Conservation (phyloP, 30 jellyfish, hydroid and myxozoan species). For the Sanderia malayensis region DNA sequence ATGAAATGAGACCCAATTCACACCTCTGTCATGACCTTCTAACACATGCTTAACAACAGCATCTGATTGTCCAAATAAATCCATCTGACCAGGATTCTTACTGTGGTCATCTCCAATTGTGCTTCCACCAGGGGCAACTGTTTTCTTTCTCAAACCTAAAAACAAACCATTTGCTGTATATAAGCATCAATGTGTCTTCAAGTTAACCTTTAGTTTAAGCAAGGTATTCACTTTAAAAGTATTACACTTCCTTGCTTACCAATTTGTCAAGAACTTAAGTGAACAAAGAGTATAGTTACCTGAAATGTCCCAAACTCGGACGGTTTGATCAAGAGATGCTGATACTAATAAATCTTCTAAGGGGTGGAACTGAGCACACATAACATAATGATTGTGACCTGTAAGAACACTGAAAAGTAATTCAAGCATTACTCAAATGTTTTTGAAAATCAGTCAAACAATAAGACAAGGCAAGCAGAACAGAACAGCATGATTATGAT, state of each 20-base stretch:
- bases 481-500: not conserved
- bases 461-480: not conserved
- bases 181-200: too few species aligned
- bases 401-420: slow-evolving; percentile 74
- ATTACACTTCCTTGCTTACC: too few species aligned
- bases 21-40: slow-evolving; percentile 99
- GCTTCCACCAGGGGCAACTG: slow-evolving; percentile 86
- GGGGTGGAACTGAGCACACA: slow-evolving; percentile 98
- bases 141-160: slow-evolving; percentile 81
- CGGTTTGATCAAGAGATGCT: slow-evolving; percentile 98
- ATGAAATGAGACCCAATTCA: slow-evolving; percentile 97
- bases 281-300: slow-evolving; percentile 39
- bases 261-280: too few species aligned
- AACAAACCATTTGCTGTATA: too few species aligned
- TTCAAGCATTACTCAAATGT: too few species aligned
- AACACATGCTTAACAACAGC: slow-evolving; percentile 94
- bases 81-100: slow-evolving; percentile 93
- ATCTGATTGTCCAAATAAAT: slow-evolving; percentile 91
- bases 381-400: slow-evolving; percentile 97
- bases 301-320: slow-evolving; percentile 91
- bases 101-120: slow-evolving; percentile 36
- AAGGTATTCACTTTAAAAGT: too few species aligned
- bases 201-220: too few species aligned
- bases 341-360: slow-evolving; percentile 86
- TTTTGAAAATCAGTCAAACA: too few species aligned